Evolutionary conservation across 2,888 invertebrate species (phyloP).

Genomic region (Lasioglossum leucozonium): DNA sequence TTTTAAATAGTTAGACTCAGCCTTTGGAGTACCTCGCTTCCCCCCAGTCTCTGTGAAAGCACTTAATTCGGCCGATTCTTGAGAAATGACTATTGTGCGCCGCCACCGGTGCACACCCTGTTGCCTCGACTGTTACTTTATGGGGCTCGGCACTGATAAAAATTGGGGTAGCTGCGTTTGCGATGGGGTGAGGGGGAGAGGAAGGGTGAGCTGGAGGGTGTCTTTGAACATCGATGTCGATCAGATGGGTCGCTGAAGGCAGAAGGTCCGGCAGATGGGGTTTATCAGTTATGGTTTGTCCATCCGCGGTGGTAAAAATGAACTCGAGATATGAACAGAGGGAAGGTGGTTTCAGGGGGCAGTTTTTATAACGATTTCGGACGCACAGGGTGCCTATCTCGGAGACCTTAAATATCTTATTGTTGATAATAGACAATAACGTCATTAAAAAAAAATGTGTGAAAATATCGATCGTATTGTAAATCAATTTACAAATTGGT

Average conservation of each 20-base stretch:
- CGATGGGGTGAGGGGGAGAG: background rate
- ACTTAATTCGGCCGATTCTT: constrained; percentile 6
- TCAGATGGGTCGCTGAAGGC: background rate
- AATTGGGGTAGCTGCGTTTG: background rate
- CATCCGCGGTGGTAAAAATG: background rate
- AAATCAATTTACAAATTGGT: too few relatives aligned
- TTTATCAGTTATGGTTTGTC: background rate
- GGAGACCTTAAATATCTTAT: too few relatives aligned
- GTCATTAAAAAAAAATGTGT: too few relatives aligned
- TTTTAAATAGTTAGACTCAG: background rate
- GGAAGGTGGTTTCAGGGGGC: background rate
- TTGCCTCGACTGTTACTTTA: background rate
- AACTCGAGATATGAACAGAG: background rate
- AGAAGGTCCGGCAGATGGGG: background rate
- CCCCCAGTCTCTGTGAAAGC: background rate
- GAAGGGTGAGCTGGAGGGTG: background rate
- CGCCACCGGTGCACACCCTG: background rate
- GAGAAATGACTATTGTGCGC: background rate
- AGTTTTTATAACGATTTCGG: background rate
- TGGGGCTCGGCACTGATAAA: background rate
- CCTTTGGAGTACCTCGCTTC: background rate
- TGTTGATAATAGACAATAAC: too few relatives aligned
- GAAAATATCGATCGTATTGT: too few relatives aligned
- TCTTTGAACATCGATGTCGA: constrained; percentile 1
- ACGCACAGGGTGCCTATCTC: background rate